Conservation (phyloP, 2,888 invertebrate genomes). For the Lasius fuliginosus region DNA sequence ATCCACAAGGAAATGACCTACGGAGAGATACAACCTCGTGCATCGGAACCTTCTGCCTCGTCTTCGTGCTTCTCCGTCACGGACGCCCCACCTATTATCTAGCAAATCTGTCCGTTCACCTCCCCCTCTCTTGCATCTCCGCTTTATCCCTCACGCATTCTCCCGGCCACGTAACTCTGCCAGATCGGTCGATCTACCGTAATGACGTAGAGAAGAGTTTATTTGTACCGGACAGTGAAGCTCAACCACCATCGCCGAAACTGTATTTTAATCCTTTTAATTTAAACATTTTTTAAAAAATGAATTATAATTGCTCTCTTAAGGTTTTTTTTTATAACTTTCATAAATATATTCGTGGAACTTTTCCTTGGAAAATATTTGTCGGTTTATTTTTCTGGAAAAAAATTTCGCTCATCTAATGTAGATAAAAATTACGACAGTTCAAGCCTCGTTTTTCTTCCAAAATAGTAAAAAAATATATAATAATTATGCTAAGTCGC, state of each 20-base stretch:
- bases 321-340: neutral
- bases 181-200: slow-evolving; percentile 59
- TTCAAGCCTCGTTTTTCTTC: neutral
- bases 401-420: neutral
- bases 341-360: neutral
- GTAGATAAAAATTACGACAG: neutral
- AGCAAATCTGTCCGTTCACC: slow-evolving; percentile 42
- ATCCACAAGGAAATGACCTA: slow-evolving; percentile 85
- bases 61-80: slow-evolving; percentile 43
- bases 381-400: neutral
- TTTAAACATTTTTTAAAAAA: neutral
- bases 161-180: slow-evolving; percentile 48
- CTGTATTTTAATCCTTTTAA: neutral
- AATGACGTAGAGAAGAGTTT: slow-evolving; percentile 59
- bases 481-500: neutral
- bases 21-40: slow-evolving; percentile 77
- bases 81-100: slow-evolving; percentile 42
- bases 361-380: neutral
- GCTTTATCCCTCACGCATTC: slow-evolving; percentile 17
- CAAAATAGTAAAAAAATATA: neutral
- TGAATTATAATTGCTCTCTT: neutral
- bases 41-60: slow-evolving; percentile 75
- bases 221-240: slow-evolving; percentile 50
- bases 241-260: slow-evolving; percentile 17
- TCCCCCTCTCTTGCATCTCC: slow-evolving; percentile 34